Base-by-base conservation (phyloP, 2,113 vertebrate genomes). In the Clarias macrocephalus region DNA sequence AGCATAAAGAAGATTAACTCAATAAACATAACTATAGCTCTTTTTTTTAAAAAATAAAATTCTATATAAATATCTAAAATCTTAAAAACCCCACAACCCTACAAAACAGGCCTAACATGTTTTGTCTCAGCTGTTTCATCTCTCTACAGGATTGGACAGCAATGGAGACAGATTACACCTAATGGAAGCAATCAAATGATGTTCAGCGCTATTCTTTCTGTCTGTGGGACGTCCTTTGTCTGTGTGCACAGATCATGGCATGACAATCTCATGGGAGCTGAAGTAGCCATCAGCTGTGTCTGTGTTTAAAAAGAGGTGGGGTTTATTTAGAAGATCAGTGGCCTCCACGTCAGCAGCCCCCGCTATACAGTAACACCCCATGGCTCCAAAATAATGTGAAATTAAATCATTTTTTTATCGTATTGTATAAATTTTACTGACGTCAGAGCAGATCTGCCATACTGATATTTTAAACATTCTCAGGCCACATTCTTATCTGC, bases 181-280 rank as follows among this genome's bases (percentile, higher is more conserved):
- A 68, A 54, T 0, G 42, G 48, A 68, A 83, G 37, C 42, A 65
- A 66, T 65, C 63, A 10, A 28, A 37, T 54, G 42, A 77, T n/a
- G 33, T 79, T n/a, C 37, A n/a, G 37, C 3, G 48, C 42, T 30
- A 75, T 75, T 48, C 70, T 48, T 63, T 54, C 21, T 54, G 73
- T 79, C 60, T 54, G 60, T 75, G 57, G 28, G 70, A 77, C 54
- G 21, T 66, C 70, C 54, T 77, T 85, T 66, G 84, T 85, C 73
- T 85, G 73, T 76, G 72, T 63, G 33, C 63, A 86, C 19, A 70
- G 21, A 59, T 59, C 52, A 84, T 33, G 52, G 28, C 52, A 59
- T 33, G 54, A 15, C 28, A 56, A 57, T 54, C 76, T 72, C 54
- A 25, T 33, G 28, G 85, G 48, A 57, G 76, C 8, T 72, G 30